Conservation (phyloP, 2,113 vertebrate genomes). For the Rhegmatorhina hoffmannsi region DNA sequence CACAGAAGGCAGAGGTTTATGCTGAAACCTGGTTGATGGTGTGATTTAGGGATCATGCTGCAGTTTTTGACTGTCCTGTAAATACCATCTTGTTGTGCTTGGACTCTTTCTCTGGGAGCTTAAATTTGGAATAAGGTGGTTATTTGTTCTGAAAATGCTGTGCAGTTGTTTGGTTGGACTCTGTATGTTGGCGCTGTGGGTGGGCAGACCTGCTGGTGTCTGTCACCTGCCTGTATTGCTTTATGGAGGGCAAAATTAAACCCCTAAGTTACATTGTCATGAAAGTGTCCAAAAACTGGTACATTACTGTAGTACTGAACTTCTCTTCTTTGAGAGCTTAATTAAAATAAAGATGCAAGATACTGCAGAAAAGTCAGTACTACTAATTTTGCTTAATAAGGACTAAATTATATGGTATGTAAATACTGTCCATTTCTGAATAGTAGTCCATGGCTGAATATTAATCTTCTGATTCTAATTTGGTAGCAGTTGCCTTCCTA, state of each 20-base stretch:
- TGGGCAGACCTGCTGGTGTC: background rate
- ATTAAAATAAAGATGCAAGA: background rate
- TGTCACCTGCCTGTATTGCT: background rate
- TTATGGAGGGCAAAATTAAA: background rate
- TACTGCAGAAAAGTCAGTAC: background rate
- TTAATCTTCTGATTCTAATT: background rate
- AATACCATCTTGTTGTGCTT: background rate
- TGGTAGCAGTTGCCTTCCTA: background rate
- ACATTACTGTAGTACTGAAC: background rate
- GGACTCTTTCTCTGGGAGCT: background rate
- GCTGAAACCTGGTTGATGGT: background rate
- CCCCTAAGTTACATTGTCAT: rapidly evolving
- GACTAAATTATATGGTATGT: background rate
- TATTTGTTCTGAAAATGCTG: background rate
- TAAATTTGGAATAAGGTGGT: background rate
- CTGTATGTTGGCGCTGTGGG: rapidly evolving
- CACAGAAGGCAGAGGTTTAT: background rate
- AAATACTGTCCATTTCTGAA: background rate
- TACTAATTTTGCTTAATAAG: background rate
- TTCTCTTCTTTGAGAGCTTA: background rate
- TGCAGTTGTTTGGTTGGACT: background rate
- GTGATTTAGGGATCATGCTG: background rate
- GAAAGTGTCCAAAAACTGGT: background rate
- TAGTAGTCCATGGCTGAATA: background rate
- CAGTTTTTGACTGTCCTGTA: background rate